phyloP scores from a whole-genome alignment of 2,888 invertebrate genomes.

The Buathra laborator region DNA sequence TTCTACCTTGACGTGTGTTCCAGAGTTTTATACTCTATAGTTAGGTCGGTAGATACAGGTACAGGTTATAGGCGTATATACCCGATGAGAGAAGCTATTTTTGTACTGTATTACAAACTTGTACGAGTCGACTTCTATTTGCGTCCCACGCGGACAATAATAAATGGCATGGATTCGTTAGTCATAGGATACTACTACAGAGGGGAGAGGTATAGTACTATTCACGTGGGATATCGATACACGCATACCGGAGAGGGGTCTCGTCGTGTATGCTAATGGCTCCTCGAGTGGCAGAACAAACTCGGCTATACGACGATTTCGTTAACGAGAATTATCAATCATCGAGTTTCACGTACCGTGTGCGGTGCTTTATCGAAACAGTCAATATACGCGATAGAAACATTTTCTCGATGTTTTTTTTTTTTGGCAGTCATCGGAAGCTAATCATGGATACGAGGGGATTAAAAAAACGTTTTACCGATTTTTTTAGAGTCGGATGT shows the following conservation, averaged over 20 bases:
- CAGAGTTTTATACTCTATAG: not conserved
- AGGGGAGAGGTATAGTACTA: not conserved
- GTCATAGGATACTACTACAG: slow-evolving; percentile 13
- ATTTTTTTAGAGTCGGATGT: not conserved
- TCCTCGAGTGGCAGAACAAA: not conserved
- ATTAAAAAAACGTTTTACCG: not conserved
- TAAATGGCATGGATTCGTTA: slow-evolving; percentile 39
- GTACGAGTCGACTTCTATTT: slow-evolving; percentile 23
- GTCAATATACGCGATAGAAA: not conserved
- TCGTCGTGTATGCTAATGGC: slow-evolving; percentile 42
- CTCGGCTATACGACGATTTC: slow-evolving; percentile 11
- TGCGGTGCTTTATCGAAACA: not conserved
- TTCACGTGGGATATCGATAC: not conserved
- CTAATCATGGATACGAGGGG: not conserved
- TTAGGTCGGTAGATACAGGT: too few species aligned
- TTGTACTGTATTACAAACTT: not conserved
- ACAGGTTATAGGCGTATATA: too few species aligned
- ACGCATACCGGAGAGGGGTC: not conserved
- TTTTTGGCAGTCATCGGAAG: not conserved
- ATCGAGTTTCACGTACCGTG: not conserved
- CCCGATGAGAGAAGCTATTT: slow-evolving; percentile 1
- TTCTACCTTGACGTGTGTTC: slow-evolving; percentile 7
- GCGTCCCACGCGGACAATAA: slow-evolving; percentile 7
- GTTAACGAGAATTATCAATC: slow-evolving; percentile 36
- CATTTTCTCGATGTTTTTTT: not conserved